Percentiles rank a stretch among this genome's conserved stretches.
Conservation (phyloP, 2,888 invertebrate species). For the Leucophora obtusa region DNA sequence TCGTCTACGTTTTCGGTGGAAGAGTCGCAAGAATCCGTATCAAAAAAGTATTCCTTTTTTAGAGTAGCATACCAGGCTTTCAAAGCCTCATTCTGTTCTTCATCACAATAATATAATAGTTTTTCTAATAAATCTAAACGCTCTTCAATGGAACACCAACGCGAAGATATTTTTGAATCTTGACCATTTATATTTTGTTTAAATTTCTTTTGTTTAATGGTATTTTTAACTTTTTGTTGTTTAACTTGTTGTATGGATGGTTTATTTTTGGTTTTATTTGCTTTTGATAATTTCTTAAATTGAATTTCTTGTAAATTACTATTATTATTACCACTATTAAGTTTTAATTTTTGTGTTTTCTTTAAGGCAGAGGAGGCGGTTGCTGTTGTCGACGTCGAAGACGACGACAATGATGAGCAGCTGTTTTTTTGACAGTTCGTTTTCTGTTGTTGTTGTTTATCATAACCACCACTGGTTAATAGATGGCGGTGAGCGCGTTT, state of each 20-base stretch:
- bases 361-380: conserved; percentile 51
- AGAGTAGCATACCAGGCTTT: conserved; percentile 55
- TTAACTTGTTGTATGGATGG: conserved; percentile 43
- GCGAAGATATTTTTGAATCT: conserved; percentile 74
- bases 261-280: conserved; percentile 63
- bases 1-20: conserved; percentile 21
- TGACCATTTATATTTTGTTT: conserved; percentile 51
- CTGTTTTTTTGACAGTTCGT: conserved; percentile 55
- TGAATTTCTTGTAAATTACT: conserved; percentile 66
- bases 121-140: conserved; percentile 75
- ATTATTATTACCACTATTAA: conserved; percentile 64
- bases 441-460: conserved; percentile 61
- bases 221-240: conserved; percentile 36
- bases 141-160: conserved; percentile 77
- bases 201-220: conserved; percentile 15
- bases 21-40: conserved; percentile 15
- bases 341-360: conserved; percentile 58
- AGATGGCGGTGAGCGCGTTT: conserved; percentile 78
- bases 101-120: conserved; percentile 76
- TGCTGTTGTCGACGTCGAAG: conserved; percentile 11
- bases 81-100: conserved; percentile 68
- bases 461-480: conserved; percentile 75
- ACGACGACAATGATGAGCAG: conserved; percentile 52
- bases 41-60: conserved; percentile 27
- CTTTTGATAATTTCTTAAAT: conserved; percentile 56